A percentile compares a stretch with the other conserved stretches of the same genome.
phyloP scores from a whole-genome alignment of 2,888 invertebrate species.

The Muschampia plurimacula region DNA sequence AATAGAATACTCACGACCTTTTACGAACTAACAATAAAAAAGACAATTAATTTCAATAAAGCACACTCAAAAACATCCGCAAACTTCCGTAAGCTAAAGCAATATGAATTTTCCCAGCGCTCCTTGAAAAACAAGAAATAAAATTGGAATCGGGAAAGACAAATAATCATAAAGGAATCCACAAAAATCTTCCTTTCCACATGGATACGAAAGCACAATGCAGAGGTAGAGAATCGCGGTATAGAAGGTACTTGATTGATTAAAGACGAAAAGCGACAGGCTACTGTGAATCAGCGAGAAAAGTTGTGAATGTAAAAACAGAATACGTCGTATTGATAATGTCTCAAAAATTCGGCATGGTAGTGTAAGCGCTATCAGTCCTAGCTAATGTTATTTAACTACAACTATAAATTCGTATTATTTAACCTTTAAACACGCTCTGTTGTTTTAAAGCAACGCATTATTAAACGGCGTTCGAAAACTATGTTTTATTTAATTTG shows the following conservation, averaged over 20 bases:
- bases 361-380: too few species aligned
- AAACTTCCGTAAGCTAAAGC: slow-evolving; percentile 10
- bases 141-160: slow-evolving; percentile 38
- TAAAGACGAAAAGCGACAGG: not conserved
- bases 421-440: too few species aligned
- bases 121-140: slow-evolving; percentile 36
- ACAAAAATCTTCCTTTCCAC: slow-evolving; percentile 35
- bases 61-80: slow-evolving; percentile 17
- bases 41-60: slow-evolving; percentile 12
- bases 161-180: slow-evolving; percentile 39
- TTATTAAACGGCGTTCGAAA: too few species aligned
- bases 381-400: too few species aligned
- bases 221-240: slow-evolving; percentile 22
- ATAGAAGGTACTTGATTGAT: not conserved
- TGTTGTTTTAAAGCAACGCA: too few species aligned
- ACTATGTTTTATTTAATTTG: too few species aligned
- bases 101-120: slow-evolving; percentile 25
- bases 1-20: not conserved
- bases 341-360: too few species aligned
- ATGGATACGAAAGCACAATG: slow-evolving; percentile 31
- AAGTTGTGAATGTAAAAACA: too few species aligned
- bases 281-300: not conserved
- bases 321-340: too few species aligned
- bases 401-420: too few species aligned
- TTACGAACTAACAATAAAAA: not conserved